Evolutionary conservation across 2,797 vertebrate species (phyloP).

Genomic region (Anguilla pacifica): DNA sequence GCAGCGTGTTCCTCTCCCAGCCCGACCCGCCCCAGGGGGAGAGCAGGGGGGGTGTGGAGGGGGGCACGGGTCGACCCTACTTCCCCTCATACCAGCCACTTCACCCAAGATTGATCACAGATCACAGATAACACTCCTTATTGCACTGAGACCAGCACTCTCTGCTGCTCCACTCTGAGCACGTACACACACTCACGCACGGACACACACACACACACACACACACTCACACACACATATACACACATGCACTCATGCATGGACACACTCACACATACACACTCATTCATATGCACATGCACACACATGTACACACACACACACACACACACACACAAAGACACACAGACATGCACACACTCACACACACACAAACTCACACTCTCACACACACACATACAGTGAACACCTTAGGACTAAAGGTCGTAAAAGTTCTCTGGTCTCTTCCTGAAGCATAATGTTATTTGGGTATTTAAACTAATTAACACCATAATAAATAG

Average conservation of each 20-base stretch:
- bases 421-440: not conserved
- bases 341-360: not conserved
- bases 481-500: not conserved
- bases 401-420: not conserved
- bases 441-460: not conserved
- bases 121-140: conserved; percentile 26
- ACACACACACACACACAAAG: conserved; percentile 32
- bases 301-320: conserved; percentile 40
- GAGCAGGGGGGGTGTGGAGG: not conserved
- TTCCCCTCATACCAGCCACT: conserved; percentile 75
- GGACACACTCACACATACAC: conserved; percentile 40
- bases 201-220: conserved; percentile 13
- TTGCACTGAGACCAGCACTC: conserved; percentile 55
- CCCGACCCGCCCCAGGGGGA: conserved; percentile 56
- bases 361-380: not conserved
- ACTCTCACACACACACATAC: not conserved
- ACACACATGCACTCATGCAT: conserved; percentile 56
- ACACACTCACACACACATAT: conserved; percentile 38
- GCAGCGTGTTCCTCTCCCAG: conserved; percentile 74
- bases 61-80: conserved; percentile 63
- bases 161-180: conserved; percentile 52
- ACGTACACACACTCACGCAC: not conserved
- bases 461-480: not conserved
- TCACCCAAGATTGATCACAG: conserved; percentile 72
- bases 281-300: conserved; percentile 24